Conservation (phyloP, 2,888 invertebrate species). For the Cephus runcator region DNA sequence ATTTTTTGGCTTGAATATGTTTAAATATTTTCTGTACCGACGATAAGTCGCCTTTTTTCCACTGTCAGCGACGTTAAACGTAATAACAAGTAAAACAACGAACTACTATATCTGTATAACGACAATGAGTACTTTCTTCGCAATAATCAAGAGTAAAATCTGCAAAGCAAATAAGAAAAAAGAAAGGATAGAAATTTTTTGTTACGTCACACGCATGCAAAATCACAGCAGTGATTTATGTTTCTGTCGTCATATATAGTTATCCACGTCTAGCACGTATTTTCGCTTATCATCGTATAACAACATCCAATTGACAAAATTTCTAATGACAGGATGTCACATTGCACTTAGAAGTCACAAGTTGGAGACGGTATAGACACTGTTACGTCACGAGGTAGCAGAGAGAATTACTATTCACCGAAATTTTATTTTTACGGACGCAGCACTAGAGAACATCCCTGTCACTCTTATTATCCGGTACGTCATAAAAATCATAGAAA, state of each 20-base stretch:
- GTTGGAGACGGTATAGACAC: neutral
- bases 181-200: too few species aligned
- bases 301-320: neutral
- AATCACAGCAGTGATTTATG: neutral
- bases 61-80: neutral
- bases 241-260: neutral
- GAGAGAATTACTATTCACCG: neutral
- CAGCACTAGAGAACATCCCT: constrained; percentile 44
- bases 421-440: constrained; percentile 43
- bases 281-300: neutral
- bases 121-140: neutral
- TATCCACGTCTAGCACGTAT: too few species aligned
- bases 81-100: neutral
- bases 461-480: constrained; percentile 26
- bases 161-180: too few species aligned
- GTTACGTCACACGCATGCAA: neutral
- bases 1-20: neutral
- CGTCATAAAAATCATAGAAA: neutral
- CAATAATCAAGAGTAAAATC: neutral
- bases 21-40: neutral
- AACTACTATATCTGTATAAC: neutral
- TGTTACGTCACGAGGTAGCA: neutral
- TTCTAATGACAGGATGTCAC: neutral
- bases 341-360: neutral
- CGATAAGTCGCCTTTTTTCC: neutral